phyloP scores from a whole-genome alignment of 2,113 vertebrate genomes.

The Gymnarchus niloticus region DNA sequence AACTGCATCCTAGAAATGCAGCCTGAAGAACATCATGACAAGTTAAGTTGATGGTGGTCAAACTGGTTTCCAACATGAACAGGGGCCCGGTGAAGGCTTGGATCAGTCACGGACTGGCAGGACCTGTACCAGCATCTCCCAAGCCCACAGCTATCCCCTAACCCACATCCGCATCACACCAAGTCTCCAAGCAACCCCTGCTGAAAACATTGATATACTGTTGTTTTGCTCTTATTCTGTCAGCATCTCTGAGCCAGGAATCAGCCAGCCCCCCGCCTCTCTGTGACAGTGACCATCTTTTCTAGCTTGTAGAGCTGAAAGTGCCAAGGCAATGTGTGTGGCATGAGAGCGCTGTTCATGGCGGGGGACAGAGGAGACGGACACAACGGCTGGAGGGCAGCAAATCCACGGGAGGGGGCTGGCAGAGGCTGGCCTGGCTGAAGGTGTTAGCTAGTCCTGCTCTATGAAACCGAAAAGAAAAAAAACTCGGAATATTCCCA shows the following conservation, averaged over 20 bases:
- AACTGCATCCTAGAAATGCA: neutral
- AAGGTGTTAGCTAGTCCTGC: neutral
- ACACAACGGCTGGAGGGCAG: neutral
- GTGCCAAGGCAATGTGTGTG: neutral
- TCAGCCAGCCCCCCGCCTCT: neutral
- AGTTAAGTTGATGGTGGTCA: neutral
- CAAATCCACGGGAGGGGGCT: neutral
- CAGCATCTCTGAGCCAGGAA: slow-evolving; percentile 2
- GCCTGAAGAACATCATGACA: neutral
- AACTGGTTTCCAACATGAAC: neutral
- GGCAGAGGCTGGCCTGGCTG: neutral
- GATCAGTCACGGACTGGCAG: neutral
- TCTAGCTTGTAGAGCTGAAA: neutral
- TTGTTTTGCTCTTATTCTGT: neutral
- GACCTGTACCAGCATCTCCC: neutral
- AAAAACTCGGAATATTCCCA: neutral
- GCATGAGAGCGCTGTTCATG: neutral
- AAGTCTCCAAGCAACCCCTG: neutral
- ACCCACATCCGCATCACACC: neutral
- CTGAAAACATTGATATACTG: neutral
- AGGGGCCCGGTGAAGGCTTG: neutral
- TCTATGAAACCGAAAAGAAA: neutral
- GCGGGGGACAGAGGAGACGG: neutral
- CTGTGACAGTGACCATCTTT: neutral
- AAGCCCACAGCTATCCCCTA: neutral